Evolutionary conservation across 2,797 vertebrate genomes (phyloP), one percentile per base, ranked within the genome.

Genomic region (Trichosurus vulpecula): DNA sequence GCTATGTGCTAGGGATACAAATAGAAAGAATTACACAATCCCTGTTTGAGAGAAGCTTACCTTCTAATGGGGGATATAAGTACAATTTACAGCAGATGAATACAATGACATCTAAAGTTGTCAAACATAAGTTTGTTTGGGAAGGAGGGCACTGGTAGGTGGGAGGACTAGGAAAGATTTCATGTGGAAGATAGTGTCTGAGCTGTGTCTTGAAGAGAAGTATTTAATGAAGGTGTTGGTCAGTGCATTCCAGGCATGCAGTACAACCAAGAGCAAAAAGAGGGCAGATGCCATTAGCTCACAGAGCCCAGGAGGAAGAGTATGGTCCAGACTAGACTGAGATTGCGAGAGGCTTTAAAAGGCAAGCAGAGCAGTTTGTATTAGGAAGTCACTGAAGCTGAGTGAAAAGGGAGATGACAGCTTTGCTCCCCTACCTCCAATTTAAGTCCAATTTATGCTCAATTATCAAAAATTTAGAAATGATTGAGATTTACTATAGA

Each of bases 341-440:
- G 58, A 35, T 14, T 35, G 31, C 35, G 31, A 61, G 13, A 4
- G 61, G 16, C 35, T n/a, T 74, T n/a, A n/a, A 74, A 74, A 74
- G 35, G 16, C 4, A 74, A 61, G 58, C 30, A 61, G 35, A 74
- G 35, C 4, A 8, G 35, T 74, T 66, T 66, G 13, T 19, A 16
- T 74, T n/a, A 66, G 31, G 11, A 61, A n/a, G 61, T 35, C 61
- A 66, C 0, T 66, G 6, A 35, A 66, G 13, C 1, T n/a, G 61
- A 35, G 14, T n/a, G 16, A 19, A 74, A n/a, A 35, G 35, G 35
- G 61, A n/a, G 16, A 74, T n/a, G 14, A 74, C 14, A 91, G 9
- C 55, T 90, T 90, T 96, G 93, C 54, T 58, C 90, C 35, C 55
- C 0, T 58, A 74, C 27, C 91, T 87, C 53, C 95, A 90, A 95